These are phyloP conservation scores for Gymnarchus niloticus DNA, from an alignment of 2,113 vertebrate genomes.

Conservation along the genomic window DNA sequence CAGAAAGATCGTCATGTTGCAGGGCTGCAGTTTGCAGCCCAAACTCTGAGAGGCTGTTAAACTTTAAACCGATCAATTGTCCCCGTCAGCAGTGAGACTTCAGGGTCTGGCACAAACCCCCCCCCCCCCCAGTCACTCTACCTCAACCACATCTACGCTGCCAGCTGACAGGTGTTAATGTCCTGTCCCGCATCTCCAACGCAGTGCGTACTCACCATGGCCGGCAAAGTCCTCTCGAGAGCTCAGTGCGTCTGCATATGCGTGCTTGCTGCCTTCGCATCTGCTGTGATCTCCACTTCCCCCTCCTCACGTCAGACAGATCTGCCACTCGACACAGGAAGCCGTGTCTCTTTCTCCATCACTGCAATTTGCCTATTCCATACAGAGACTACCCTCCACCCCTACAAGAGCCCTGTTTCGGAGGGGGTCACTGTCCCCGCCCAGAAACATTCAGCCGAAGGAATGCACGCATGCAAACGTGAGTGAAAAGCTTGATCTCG, in stretches of 20 bases:
- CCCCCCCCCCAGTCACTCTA: not conserved
- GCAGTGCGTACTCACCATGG: conserved; percentile 57
- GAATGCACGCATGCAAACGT: not conserved
- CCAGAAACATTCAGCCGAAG: not conserved
- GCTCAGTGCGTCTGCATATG: conserved; percentile 18
- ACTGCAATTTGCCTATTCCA: conserved; percentile 59
- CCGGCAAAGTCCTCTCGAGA: conserved; percentile 13
- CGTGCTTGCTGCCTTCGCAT: conserved; percentile 28
- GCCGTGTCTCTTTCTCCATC: conserved; percentile 54
- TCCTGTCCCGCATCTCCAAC: not conserved
- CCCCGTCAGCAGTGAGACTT: not conserved
- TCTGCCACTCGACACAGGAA: conserved; percentile 36
- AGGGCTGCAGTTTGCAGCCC: not conserved
- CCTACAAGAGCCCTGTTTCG: not conserved
- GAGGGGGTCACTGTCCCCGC: not conserved
- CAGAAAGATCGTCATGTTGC: conserved; percentile 27
- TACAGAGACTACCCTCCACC: conserved; percentile 42
- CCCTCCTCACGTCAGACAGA: conserved; percentile 33
- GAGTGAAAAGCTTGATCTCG: not conserved
- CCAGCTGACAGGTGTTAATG: not conserved
- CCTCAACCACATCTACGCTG: not conserved
- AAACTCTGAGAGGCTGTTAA: not conserved
- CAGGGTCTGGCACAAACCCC: not conserved
- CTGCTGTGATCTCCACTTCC: conserved; percentile 54
- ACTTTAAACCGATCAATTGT: not conserved